A percentile compares a stretch with the other conserved stretches of the same genome.
Conservation (phyloP, 1,140 invertebrate species). For the Aleiodes sp. region DNA sequence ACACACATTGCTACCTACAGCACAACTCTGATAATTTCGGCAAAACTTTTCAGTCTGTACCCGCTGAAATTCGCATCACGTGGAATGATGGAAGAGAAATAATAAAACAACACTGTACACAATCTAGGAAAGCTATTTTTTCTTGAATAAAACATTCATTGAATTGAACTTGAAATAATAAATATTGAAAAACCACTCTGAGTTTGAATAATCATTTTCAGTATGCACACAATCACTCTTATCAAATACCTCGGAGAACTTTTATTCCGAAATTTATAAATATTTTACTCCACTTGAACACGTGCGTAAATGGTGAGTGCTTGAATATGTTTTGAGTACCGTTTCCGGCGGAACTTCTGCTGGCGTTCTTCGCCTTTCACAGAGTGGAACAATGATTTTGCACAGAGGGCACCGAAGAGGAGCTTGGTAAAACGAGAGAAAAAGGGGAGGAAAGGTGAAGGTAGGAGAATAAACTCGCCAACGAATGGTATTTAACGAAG, state of each 20-base stretch:
- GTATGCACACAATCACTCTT: conserved; percentile 2
- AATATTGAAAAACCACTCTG: too few species aligned
- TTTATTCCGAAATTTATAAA: neutral
- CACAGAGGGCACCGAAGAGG: conserved; percentile 7
- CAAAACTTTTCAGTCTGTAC: neutral
- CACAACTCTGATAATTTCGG: neutral
- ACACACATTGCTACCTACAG: conserved; percentile 1
- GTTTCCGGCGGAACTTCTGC: conserved; percentile 30
- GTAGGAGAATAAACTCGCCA: conserved; percentile 20
- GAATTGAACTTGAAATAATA: too few species aligned
- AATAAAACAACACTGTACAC: neutral
- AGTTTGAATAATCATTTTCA: too few species aligned
- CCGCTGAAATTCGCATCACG: conserved; percentile 8
- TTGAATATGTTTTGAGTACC: neutral
- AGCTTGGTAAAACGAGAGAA: conserved; percentile 21
- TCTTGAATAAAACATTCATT: neutral
- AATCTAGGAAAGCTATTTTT: neutral
- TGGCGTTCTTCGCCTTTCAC: conserved; percentile 30
- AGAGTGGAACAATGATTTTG: conserved; percentile 30
- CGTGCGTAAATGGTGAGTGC: conserved; percentile 8
- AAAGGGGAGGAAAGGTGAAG: conserved; percentile 5
- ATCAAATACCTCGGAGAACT: neutral
- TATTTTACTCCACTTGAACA: conserved; percentile 9
- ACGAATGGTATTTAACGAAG: conserved; percentile 14
- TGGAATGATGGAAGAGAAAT: neutral